Conservation (phyloP, 2,797 vertebrate species). For the Xyrichtys novacula region DNA sequence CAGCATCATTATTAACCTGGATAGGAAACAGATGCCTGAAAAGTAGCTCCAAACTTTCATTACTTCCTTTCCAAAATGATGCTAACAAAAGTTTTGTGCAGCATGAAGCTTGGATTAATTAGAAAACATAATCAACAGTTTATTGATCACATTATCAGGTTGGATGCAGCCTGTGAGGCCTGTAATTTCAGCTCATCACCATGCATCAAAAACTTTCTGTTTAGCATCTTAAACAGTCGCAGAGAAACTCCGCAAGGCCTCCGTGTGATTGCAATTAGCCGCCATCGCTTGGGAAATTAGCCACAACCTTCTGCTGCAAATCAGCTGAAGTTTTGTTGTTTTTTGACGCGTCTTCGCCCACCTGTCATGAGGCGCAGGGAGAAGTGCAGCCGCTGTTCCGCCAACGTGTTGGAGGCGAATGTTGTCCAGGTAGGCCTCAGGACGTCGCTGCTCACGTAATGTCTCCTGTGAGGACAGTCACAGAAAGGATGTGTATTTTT, state of each 20-base stretch:
- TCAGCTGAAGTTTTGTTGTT: not conserved
- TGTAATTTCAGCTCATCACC: constrained; percentile 50
- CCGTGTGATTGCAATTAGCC: constrained; percentile 49
- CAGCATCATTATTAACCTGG: constrained; percentile 30
- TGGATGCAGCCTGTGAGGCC: constrained; percentile 27
- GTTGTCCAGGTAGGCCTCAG: constrained; percentile 68
- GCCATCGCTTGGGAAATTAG: constrained; percentile 50
- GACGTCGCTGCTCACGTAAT: constrained; percentile 70
- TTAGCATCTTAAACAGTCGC: constrained; percentile 50
- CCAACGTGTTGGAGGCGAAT: constrained; percentile 24
- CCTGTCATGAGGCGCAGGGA: constrained; percentile 78
- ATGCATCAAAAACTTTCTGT: constrained; percentile 33
- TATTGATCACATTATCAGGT: constrained; percentile 45
- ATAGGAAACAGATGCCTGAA: constrained; percentile 34
- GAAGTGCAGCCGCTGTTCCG: constrained; percentile 68
- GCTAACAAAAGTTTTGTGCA: constrained; percentile 1
- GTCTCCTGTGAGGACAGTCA: constrained; percentile 60
- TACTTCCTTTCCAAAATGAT: constrained; percentile 10
- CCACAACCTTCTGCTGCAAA: constrained; percentile 21
- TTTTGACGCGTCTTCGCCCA: constrained; percentile 21
- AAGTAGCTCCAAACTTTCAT: constrained; percentile 35
- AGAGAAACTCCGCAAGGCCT: constrained; percentile 12
- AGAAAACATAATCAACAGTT: constrained; percentile 48
- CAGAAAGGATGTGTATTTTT: not conserved
- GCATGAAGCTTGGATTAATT: constrained; percentile 36